Conservation (phyloP, 2,113 vertebrate genomes). For the Hystrix cristata region DNA sequence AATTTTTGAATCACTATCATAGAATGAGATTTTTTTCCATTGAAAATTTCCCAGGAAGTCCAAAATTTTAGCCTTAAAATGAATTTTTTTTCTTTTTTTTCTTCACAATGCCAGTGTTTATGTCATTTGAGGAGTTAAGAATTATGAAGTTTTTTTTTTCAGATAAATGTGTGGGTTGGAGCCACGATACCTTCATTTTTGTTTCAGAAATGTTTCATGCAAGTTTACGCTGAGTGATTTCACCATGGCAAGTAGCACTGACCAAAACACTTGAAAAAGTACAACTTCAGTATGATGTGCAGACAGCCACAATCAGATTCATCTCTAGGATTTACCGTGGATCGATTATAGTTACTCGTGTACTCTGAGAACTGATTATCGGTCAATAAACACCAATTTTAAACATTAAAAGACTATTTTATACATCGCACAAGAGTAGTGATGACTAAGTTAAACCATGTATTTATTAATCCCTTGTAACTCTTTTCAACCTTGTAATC, state of each 20-base stretch:
- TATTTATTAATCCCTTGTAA: neutral
- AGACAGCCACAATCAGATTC: neutral
- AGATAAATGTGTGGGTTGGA: neutral
- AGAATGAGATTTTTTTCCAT: neutral
- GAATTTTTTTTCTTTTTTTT: neutral
- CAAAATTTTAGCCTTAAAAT: neutral
- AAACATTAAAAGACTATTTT: neutral
- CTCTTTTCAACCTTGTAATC: neutral
- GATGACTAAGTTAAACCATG: neutral
- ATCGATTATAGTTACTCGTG: neutral
- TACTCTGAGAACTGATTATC: neutral
- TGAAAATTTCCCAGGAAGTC: neutral
- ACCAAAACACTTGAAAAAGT: neutral
- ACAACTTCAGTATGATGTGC: neutral
- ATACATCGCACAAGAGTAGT: neutral
- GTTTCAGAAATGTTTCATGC: neutral
- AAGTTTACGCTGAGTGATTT: neutral
- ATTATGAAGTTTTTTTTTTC: neutral
- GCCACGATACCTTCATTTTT: neutral
- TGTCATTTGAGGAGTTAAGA: constrained; percentile 9
- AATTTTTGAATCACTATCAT: neutral
- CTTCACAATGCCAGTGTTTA: neutral
- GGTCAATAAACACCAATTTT: neutral
- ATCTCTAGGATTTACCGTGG: neutral
- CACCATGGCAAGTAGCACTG: neutral